These are phyloP conservation scores for Clytia hemisphaerica DNA, from an alignment of 30 jellyfish, hydroid and myxozoan genomes.

Conservation along the genomic window DNA sequence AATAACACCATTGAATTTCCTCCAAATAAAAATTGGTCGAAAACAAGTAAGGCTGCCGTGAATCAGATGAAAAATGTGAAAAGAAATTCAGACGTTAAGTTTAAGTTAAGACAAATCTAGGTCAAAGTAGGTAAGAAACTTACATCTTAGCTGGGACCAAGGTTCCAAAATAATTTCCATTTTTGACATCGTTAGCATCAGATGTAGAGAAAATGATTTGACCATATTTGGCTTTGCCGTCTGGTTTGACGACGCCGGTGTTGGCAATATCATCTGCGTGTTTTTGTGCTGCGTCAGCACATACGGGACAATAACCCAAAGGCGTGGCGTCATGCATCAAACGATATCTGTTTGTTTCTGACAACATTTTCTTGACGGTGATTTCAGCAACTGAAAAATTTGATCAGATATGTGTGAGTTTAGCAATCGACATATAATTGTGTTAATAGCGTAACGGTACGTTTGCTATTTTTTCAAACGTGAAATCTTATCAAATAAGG, in stretches of 20 bases:
- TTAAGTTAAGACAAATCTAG: not conserved
- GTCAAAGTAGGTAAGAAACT: not conserved
- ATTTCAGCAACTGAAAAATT: slow-evolving; percentile 46
- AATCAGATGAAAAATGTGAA: too few relatives aligned
- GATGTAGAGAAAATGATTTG: slow-evolving; percentile 73
- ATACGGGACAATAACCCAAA: slow-evolving; percentile 84
- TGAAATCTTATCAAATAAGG: too few relatives aligned
- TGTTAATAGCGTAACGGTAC: too few relatives aligned
- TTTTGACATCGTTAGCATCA: slow-evolving; percentile 54
- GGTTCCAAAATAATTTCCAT: slow-evolving; percentile 93
- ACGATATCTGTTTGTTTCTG: slow-evolving; percentile 91
- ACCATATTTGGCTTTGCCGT: slow-evolving; percentile 71
- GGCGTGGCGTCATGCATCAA: slow-evolving; percentile 95
- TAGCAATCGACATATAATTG: too few relatives aligned
- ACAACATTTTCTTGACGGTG: slow-evolving; percentile 64
- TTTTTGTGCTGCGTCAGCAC: slow-evolving; percentile 80
- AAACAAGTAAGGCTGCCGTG: too few relatives aligned
- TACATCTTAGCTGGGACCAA: slow-evolving; percentile 93
- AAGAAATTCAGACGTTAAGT: too few relatives aligned
- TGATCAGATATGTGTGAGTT: not conserved
- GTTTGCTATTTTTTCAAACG: too few relatives aligned
- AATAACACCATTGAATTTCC: too few relatives aligned
- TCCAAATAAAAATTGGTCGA: too few relatives aligned
- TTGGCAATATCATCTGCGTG: slow-evolving; percentile 69
- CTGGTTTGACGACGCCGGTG: slow-evolving; percentile 66